Evolutionary conservation across 2,888 invertebrate genomes (phyloP).

Genomic region (Melieria crassipennis): DNA sequence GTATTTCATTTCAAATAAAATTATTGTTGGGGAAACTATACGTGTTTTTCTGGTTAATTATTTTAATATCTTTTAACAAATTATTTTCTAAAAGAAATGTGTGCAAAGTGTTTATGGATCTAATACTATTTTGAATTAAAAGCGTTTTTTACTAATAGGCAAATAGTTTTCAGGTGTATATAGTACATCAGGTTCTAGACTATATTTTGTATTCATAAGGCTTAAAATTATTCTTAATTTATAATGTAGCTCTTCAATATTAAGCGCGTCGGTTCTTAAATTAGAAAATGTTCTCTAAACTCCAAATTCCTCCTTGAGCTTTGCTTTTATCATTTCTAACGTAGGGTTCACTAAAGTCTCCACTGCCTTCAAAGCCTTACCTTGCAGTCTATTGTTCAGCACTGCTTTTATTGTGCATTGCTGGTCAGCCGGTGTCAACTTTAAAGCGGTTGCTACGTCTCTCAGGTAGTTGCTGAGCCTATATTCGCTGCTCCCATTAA

Average conservation of each 20-base stretch:
- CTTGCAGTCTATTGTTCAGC: conserved; percentile 18
- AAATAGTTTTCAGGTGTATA: no score
- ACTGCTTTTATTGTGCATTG: conserved; percentile 8
- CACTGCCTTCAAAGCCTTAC: conserved; percentile 16
- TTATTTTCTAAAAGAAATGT: no score
- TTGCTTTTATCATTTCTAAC: conserved; percentile 26
- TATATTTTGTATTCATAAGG: conserved; percentile 35
- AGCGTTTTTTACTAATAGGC: no score
- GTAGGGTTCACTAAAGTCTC: conserved; percentile 28
- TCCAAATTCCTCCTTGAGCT: conserved; percentile 38
- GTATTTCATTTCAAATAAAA: no score
- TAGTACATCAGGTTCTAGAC: conserved; percentile 21
- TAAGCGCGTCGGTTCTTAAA: no score
- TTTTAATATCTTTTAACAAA: no score
- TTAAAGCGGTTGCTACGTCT: conserved; percentile 19
- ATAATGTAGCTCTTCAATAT: no score
- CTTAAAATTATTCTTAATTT: conserved; percentile 25
- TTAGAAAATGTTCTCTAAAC: conserved; percentile 35
- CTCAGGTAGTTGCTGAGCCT: conserved; percentile 18
- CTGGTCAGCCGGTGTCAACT: conserved; percentile 12
- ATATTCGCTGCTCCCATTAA: conserved; percentile 26
- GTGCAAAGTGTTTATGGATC: no score
- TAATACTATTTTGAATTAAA: no score
- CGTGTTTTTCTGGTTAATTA: no score
- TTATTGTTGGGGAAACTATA: no score